These are phyloP conservation scores for Zootermopsis nevadensis DNA, from an alignment of 2,888 invertebrate species.

Conservation along the genomic window DNA sequence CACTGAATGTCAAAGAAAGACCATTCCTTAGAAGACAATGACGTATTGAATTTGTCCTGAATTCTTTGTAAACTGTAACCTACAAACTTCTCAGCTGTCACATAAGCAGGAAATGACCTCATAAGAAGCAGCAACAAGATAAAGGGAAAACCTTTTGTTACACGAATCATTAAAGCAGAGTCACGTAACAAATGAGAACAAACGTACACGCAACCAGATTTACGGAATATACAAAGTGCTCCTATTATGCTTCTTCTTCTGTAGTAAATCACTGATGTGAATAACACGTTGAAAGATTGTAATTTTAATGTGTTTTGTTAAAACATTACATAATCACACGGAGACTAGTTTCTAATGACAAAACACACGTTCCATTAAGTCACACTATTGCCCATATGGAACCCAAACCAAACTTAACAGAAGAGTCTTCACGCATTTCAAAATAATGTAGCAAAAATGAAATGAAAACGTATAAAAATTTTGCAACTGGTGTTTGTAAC, in stretches of 20 bases:
- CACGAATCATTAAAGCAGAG: background rate
- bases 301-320: no score
- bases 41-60: background rate
- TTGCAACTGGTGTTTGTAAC: background rate
- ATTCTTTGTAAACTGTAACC: background rate
- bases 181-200: background rate
- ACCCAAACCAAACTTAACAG: no score
- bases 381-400: no score
- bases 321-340: no score
- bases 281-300: no score
- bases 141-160: background rate
- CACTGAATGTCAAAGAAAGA: background rate
- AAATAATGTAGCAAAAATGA: background rate
- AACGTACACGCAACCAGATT: background rate
- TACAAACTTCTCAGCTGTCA: background rate
- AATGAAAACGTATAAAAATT: background rate
- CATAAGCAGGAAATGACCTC: background rate
- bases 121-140: background rate
- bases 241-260: no score
- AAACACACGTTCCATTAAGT: no score
- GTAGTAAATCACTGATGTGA: no score
- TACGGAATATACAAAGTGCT: no score
- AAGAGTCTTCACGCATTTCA: no score
- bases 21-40: background rate
- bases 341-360: no score